Conservation (phyloP, 2,888 invertebrate genomes). For the Ichneumoninae sp. region DNA sequence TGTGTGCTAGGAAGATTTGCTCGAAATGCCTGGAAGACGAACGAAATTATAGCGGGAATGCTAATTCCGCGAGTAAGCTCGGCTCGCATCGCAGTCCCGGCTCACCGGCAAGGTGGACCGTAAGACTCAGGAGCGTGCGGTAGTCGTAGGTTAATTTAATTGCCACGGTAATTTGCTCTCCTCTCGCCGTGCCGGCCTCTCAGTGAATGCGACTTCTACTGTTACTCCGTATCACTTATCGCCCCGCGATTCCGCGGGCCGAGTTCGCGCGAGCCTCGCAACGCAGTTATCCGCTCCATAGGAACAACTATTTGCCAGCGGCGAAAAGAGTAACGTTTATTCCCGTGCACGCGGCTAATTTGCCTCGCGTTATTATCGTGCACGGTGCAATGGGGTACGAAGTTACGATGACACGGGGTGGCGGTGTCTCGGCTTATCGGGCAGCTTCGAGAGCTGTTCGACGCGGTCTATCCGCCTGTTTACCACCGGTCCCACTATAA, state of each 20-base stretch:
- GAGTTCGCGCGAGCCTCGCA: slow-evolving; percentile 23
- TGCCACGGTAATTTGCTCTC: slow-evolving; percentile 62
- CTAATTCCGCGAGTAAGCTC: slow-evolving; percentile 20
- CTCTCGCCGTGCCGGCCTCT: slow-evolving; percentile 12
- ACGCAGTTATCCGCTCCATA: slow-evolving; percentile 15
- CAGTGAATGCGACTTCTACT: slow-evolving; percentile 22
- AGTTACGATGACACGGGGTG: slow-evolving; percentile 59
- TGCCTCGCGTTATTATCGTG: slow-evolving; percentile 57
- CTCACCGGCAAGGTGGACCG: slow-evolving; percentile 24
- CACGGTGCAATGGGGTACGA: slow-evolving; percentile 49
- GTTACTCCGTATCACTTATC: slow-evolving; percentile 59
- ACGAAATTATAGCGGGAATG: slow-evolving; percentile 52
- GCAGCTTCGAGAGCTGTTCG: slow-evolving; percentile 49
- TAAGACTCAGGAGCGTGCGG: slow-evolving; percentile 44
- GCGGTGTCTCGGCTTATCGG: slow-evolving; percentile 53
- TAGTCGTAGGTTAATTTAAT: slow-evolving; percentile 62
- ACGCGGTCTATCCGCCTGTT: slow-evolving; percentile 5
- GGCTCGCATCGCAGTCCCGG: slow-evolving; percentile 19
- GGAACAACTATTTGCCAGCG: slow-evolving; percentile 62
- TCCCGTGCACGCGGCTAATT: slow-evolving; percentile 61
- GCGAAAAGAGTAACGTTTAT: slow-evolving; percentile 67
- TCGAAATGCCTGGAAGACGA: slow-evolving; percentile 29
- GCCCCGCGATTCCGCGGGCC: slow-evolving; percentile 50
- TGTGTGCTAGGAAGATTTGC: slow-evolving; percentile 38
- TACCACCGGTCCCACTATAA: not conserved